These are phyloP conservation scores for Diprion similis DNA, from an alignment of 1,140 invertebrate genomes.

Conservation along the genomic window DNA sequence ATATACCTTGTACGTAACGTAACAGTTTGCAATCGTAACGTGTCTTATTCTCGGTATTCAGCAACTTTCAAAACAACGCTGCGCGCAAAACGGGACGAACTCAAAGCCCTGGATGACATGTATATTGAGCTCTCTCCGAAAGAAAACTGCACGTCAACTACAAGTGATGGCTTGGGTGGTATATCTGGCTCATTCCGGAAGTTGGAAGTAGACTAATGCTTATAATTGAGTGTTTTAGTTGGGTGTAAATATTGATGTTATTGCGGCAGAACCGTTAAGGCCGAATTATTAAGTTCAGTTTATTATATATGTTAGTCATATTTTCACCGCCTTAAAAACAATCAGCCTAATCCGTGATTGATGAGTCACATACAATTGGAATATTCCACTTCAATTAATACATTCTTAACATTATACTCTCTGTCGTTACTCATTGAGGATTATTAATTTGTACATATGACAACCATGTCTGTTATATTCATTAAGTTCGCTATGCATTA, in stretches of 20 bases:
- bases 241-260: not conserved
- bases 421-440: not conserved
- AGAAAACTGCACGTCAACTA: slow-evolving; percentile 66
- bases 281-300: not conserved
- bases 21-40: not conserved
- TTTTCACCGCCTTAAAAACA: not conserved
- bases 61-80: slow-evolving; percentile 71
- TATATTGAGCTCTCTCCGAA: slow-evolving; percentile 72
- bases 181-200: slow-evolving; percentile 82
- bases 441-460: not conserved
- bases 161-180: slow-evolving; percentile 71
- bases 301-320: not conserved
- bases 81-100: slow-evolving; percentile 67
- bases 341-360: not conserved
- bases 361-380: not conserved
- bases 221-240: not conserved
- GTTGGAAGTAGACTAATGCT: slow-evolving; percentile 76
- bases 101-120: slow-evolving; percentile 83
- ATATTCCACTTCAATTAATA: not conserved
- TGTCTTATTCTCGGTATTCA: slow-evolving; percentile 38
- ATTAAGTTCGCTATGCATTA: not conserved
- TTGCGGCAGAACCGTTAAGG: not conserved
- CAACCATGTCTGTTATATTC: not conserved
- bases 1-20: not conserved
- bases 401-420: no score